Conservation (phyloP, 1,140 invertebrate species). For the Grapholita molesta region DNA sequence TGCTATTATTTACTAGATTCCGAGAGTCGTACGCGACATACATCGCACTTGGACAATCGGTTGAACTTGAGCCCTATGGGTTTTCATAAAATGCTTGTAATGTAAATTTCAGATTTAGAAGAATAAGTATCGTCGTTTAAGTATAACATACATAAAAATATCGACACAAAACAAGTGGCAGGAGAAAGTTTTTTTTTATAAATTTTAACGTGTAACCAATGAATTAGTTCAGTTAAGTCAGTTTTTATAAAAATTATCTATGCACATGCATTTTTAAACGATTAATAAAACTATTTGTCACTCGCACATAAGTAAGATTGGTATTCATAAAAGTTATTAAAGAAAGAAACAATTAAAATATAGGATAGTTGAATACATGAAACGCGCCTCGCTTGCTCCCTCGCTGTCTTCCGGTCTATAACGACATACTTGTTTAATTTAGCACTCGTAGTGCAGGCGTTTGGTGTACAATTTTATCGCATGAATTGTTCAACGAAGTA, state of each 20-base stretch:
- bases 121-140: too few relatives aligned
- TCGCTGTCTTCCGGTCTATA: slow-evolving; percentile 1
- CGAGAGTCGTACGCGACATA: neutral
- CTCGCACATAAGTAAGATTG: too few relatives aligned
- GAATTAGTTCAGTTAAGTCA: too few relatives aligned
- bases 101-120: too few relatives aligned
- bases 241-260: too few relatives aligned
- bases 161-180: too few relatives aligned
- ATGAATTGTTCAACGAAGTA: slow-evolving; percentile 58
- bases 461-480: slow-evolving; percentile 13
- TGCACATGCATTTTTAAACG: too few relatives aligned
- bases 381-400: slow-evolving; percentile 29
- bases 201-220: too few relatives aligned
- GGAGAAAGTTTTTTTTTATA: too few relatives aligned
- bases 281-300: too few relatives aligned
- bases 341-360: neutral
- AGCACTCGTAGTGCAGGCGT: slow-evolving; percentile 15
- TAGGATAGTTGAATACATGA: slow-evolving; percentile 30
- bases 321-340: neutral
- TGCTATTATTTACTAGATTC: neutral
- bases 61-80: neutral
- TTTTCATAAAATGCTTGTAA: too few relatives aligned
- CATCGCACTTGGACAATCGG: neutral
- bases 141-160: too few relatives aligned
- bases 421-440: slow-evolving; percentile 13